Conservation (phyloP, 1,140 invertebrate species). For the Halyomorpha halys region DNA sequence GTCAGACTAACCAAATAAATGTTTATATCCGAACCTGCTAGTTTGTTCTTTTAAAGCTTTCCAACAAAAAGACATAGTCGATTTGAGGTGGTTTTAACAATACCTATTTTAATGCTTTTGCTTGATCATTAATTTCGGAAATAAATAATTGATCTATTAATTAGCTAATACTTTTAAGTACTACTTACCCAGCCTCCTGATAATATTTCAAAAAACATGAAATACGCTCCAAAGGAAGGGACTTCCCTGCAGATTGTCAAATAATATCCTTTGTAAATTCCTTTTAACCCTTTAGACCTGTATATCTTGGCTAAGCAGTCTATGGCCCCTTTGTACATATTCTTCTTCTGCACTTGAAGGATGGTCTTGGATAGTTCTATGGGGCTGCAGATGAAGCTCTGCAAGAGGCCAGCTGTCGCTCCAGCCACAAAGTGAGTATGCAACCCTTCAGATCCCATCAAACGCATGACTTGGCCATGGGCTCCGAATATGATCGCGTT, state of each 20-base stretch:
- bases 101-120: too few species aligned
- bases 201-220: constrained; percentile 62
- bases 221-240: constrained; percentile 61
- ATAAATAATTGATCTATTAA: too few species aligned
- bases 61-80: too few species aligned
- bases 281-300: constrained; percentile 49
- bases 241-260: constrained; percentile 66
- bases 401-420: constrained; percentile 57
- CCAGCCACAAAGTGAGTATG: constrained; percentile 62
- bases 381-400: constrained; percentile 70
- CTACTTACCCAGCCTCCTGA: constrained; percentile 34
- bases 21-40: too few species aligned
- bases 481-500: constrained; percentile 89
- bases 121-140: too few species aligned
- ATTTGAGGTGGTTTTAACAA: too few species aligned
- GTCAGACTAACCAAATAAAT: too few species aligned
- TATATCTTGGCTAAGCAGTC: constrained; percentile 56
- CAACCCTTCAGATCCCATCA: constrained; percentile 47
- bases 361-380: constrained; percentile 81
- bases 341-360: constrained; percentile 50
- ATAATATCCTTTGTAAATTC: constrained; percentile 61
- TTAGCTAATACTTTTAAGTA: too few species aligned
- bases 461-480: constrained; percentile 63
- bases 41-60: too few species aligned
- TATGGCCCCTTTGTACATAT: constrained; percentile 42